Evolutionary conservation across 2,113 vertebrate species (phyloP), one percentile per base, ranked within the genome.

Genomic region (western clawed frog (Xenopus tropicalis)): DNA sequence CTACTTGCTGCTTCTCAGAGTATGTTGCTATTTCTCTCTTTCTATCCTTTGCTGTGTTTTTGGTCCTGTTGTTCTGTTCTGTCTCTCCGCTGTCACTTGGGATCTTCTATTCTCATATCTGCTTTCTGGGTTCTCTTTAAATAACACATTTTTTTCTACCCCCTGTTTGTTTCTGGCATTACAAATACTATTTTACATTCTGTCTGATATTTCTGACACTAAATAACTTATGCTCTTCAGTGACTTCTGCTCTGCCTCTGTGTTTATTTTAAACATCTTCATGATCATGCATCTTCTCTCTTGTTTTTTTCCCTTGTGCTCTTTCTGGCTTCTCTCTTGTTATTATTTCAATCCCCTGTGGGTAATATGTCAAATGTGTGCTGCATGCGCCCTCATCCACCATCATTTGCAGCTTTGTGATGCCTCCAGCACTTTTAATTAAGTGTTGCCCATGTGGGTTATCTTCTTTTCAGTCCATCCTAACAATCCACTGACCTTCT

Each of bases 361-460:
- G 19, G 2, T 54, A 54, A 54, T 54, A 54, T 54, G 52, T 54
- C 52, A 54, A 54, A 54, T 54, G 52, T 54, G 19, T 54, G 52
- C 52, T 54, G 52, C 52, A 54, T 54, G 52, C 52, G n/a, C 52
- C 52, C 52, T n/a, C 52, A 19, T 54, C 52, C 52, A 54, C 52
- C 52, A 54, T 54, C 19, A 54, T 54, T 54, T 54, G 52, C 52
- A 17, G 52, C 52, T 54, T 17, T 54, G 14, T 54, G 52, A 54
- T 54, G 52, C 52, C 52, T 54, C 52, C 52, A 54, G 52, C 52
- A 54, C 52, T 54, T 54, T 54, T 54, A 54, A 54, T 54, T 54
- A 54, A 54, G 52, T 54, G 52, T 54, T 54, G 52, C 52, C 52
- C 52, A 54, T 54, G 52, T 54, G 52, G 52, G 52, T 54, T 54